Conservation (phyloP, 2,888 invertebrate genomes). For the Apotomis capreana region DNA sequence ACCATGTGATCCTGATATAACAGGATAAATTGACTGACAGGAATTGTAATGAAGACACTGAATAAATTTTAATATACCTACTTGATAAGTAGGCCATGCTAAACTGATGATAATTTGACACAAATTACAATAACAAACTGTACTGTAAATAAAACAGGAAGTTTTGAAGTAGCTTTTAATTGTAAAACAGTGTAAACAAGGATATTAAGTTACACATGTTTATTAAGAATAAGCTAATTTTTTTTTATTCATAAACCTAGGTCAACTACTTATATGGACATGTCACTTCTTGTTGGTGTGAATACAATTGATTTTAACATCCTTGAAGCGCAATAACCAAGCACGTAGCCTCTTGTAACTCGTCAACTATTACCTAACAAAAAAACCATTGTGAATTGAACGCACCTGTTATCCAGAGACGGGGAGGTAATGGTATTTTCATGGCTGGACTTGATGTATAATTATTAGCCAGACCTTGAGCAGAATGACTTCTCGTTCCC, state of each 20-base stretch:
- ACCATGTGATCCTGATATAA: background rate
- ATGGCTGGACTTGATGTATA: conserved; percentile 65
- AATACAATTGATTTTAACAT: background rate
- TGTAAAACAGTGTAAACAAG: conserved; percentile 11
- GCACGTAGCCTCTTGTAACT: conserved; percentile 7
- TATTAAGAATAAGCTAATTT: background rate
- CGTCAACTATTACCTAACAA: conserved; percentile 32
- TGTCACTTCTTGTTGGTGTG: conserved; percentile 3
- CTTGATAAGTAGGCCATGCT: conserved; percentile 17
- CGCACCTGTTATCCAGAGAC: conserved; percentile 78
- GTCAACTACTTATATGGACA: conserved; percentile 20
- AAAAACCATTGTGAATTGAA: conserved; percentile 48
- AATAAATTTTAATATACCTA: too few species aligned
- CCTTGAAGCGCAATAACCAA: conserved; percentile 1
- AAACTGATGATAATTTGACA: background rate
- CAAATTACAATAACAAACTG: background rate
- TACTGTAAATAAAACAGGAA: background rate
- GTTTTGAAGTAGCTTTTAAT: background rate
- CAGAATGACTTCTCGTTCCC: conserved; percentile 72
- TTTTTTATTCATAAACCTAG: background rate
- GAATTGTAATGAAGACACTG: too few species aligned
- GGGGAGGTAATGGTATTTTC: conserved; percentile 81
- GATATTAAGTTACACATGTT: conserved; percentile 7
- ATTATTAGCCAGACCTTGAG: conserved; percentile 70
- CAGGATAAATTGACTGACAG: background rate